Conservation (phyloP, 1,140 invertebrate genomes). For the Uloborus diversus region DNA sequence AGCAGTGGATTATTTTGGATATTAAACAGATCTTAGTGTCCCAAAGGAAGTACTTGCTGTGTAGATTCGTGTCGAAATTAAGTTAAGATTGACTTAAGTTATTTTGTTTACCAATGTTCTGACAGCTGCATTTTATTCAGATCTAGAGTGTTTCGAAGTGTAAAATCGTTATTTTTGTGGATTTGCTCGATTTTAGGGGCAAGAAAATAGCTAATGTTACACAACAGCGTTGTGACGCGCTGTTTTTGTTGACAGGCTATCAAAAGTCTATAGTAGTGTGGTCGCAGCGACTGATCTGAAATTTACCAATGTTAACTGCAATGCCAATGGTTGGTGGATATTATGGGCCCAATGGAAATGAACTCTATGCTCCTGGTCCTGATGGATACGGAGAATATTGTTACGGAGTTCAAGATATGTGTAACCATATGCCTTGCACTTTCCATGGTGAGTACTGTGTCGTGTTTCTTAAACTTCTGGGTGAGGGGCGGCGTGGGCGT, state of each 20-base stretch:
- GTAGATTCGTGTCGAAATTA: neutral
- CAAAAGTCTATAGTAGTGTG: neutral
- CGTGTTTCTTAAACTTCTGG: neutral
- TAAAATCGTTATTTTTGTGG: neutral
- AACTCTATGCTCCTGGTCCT: constrained; percentile 41
- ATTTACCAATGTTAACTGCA: constrained; percentile 54
- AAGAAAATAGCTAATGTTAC: neutral
- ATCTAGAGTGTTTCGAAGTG: neutral
- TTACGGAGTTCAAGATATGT: constrained; percentile 50
- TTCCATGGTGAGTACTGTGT: constrained; percentile 46
- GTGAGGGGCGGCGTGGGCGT: too few relatives aligned
- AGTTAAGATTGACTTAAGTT: neutral
- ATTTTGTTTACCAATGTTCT: neutral
- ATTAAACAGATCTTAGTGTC: neutral
- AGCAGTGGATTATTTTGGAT: neutral
- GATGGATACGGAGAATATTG: constrained; percentile 54
- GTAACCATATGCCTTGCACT: constrained; percentile 46
- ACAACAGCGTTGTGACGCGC: neutral
- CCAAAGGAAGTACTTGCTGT: neutral
- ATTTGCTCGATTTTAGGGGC: neutral
- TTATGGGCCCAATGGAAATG: constrained; percentile 53
- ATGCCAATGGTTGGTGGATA: constrained; percentile 55
- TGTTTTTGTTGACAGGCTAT: constrained; percentile 36
- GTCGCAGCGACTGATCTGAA: constrained; percentile 24
- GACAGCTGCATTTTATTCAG: neutral